phyloP scores from a whole-genome alignment of 2,888 invertebrate genomes.

The Latrodectus hesperus region DNA sequence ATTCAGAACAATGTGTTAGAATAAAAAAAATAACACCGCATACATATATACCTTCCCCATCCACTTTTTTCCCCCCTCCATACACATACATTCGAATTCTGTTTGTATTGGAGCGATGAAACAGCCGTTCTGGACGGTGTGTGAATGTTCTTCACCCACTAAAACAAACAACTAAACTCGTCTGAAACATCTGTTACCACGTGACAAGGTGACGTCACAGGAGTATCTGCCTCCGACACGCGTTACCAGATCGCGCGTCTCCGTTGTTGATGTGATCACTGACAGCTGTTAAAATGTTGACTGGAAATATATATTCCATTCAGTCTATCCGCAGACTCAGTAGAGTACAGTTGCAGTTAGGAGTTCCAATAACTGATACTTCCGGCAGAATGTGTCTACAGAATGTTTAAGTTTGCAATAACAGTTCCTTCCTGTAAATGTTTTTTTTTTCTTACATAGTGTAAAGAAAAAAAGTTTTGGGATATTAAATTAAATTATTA shows the following conservation, averaged over 20 bases:
- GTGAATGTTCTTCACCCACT: conserved; percentile 23
- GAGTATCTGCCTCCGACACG: not conserved
- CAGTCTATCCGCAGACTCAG: not conserved
- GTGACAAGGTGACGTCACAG: conserved; percentile 64
- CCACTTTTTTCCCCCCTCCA: no score
- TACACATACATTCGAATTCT: not conserved
- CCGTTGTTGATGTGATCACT: conserved; percentile 15
- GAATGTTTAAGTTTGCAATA: no score
- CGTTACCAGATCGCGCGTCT: conserved; percentile 38
- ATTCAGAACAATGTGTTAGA: no score
- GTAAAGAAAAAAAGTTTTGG: no score
- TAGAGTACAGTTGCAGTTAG: not conserved
- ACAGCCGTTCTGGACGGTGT: conserved; percentile 15
- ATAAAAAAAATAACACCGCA: no score
- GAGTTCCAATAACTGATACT: no score
- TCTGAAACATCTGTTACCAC: conserved; percentile 59
- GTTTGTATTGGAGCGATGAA: conserved; percentile 30
- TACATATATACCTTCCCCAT: no score
- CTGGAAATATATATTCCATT: conserved; percentile 20
- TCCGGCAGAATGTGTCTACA: no score
- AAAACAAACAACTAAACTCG: conserved; percentile 62
- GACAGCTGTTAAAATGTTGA: conserved; percentile 50
- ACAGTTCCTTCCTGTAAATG: no score
- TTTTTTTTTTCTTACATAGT: no score
- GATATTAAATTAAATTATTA: no score